Evolutionary conservation across 1,140 invertebrate species (phyloP).

Genomic region (Lysiphlebus fabarum): DNA sequence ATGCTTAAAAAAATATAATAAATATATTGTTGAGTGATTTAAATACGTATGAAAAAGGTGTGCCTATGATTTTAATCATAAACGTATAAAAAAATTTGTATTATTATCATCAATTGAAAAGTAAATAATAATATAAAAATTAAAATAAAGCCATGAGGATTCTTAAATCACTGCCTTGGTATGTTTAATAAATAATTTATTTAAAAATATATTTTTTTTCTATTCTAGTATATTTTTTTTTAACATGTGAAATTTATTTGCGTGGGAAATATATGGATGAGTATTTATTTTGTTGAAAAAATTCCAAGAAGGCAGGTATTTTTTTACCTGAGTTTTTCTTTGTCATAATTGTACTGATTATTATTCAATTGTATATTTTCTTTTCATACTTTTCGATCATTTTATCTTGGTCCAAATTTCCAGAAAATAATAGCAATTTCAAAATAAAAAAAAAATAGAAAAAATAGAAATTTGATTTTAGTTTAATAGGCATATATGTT

Average conservation of each 20-base stretch:
- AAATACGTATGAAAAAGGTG: conserved; percentile 15
- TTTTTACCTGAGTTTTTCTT: conserved; percentile 5
- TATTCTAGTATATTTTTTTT: too few species aligned
- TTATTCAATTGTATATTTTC: conserved; percentile 1
- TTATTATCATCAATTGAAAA: conserved; percentile 14
- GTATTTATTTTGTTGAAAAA: too few species aligned
- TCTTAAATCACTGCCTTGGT: conserved; percentile 54
- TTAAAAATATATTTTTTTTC: too few species aligned
- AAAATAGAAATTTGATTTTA: too few species aligned
- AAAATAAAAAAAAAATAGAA: too few species aligned
- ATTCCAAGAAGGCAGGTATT: too few species aligned
- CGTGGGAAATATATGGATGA: too few species aligned
- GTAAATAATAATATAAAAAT: conserved; percentile 30
- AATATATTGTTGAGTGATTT: conserved; percentile 26
- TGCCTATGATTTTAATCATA: conserved; percentile 16
- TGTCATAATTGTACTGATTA: neutral
- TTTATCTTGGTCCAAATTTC: too few species aligned
- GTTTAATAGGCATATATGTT: too few species aligned
- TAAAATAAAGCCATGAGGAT: conserved; percentile 53
- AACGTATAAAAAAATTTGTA: conserved; percentile 15
- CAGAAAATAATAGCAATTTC: too few species aligned
- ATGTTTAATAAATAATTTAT: conserved; percentile 28
- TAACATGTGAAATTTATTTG: too few species aligned
- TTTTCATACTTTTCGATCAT: too few species aligned
- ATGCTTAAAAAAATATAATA: conserved; percentile 39